Evolutionary conservation across 2,888 invertebrate species (phyloP), one percentile per base, ranked within the genome.

Genomic region (Drosophila diplacantha): DNA sequence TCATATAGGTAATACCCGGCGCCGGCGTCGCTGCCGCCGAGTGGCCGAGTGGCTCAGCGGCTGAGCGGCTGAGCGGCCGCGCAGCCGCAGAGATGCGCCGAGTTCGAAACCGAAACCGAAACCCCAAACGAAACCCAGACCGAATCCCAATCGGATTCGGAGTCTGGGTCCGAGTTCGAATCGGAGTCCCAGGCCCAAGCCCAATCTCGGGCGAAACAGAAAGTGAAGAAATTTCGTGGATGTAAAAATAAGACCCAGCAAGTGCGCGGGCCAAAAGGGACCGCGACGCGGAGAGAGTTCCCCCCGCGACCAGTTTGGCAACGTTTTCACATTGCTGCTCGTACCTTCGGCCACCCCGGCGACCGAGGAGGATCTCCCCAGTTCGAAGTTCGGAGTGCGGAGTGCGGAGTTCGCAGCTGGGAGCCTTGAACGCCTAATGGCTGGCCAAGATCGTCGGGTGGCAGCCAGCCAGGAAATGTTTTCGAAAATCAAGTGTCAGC

Each of bases 1-100:
- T 87, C 86, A 86, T 87, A 87, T 87, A 87, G 77, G 77, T 76
- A 80, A 71, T 82, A 76, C 61, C 74, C 75, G 46, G 56, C 69
- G 64, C 51, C 64, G 54, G 26, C 67, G 46, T 29, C 54, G 60
- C 34, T 38, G 50, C 20, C 31, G 58, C 20, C 53, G 56, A 55
- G 31, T 60, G 35, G 60, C 69, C 44, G 46, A 69, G 72, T 57
- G 51, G n/a, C n/a, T n/a, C n/a, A n/a, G n/a, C n/a, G n/a, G 69
- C 59, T 47, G 62, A 9, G 50, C 20, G 20, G 52, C 20, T 50
- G 55, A 55, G 26, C 68, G 38, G 60, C 69, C 52, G 47, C 72
- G 73, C 59, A 57, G 71, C 59, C 50, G 64, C 66, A 66, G 54
- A 66, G 54, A 46, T 49, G 41, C 57, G 35, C 59, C 54, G 54